Conservation (phyloP, 2,888 invertebrate species). For the Temnothorax rugatulus region DNA sequence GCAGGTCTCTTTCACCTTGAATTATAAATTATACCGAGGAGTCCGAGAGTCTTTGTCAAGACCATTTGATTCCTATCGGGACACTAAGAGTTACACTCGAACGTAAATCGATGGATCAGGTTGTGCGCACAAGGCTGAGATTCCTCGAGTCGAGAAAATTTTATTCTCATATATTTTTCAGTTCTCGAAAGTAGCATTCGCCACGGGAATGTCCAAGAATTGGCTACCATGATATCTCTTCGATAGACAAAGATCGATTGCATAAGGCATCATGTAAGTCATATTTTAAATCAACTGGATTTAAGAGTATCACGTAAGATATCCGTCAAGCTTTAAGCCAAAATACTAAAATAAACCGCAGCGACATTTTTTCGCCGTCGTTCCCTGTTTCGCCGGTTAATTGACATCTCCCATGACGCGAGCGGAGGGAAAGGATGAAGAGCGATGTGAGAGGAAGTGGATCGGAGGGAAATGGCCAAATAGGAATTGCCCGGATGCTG, state of each 20-base stretch:
- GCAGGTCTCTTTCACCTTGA: background rate
- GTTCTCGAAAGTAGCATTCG: background rate
- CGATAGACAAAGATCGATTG: background rate
- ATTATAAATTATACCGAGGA: slow-evolving; percentile 29
- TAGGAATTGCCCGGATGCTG: slow-evolving; percentile 62
- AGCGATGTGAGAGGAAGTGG: slow-evolving; percentile 23
- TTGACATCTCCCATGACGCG: slow-evolving; percentile 39
- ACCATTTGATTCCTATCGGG: slow-evolving; percentile 31
- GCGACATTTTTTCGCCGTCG: slow-evolving; percentile 18
- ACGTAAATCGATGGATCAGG: background rate
- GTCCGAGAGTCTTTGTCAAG: slow-evolving; percentile 26
- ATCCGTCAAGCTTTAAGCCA: background rate
- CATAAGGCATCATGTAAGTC: too few species aligned
- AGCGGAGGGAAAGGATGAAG: slow-evolving; percentile 21
- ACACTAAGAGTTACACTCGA: slow-evolving; percentile 3
- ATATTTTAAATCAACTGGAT: background rate
- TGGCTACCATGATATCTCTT: background rate
- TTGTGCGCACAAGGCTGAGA: slow-evolving; percentile 15
- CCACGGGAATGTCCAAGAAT: background rate
- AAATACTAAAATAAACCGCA: slow-evolving; percentile 6
- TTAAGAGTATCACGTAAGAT: background rate
- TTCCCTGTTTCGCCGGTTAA: background rate
- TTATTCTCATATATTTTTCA: slow-evolving; percentile 7
- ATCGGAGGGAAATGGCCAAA: slow-evolving; percentile 48
- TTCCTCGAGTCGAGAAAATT: slow-evolving; percentile 14